Conservation (phyloP, 2,888 invertebrate species). For the Tachystola acroxantha region DNA sequence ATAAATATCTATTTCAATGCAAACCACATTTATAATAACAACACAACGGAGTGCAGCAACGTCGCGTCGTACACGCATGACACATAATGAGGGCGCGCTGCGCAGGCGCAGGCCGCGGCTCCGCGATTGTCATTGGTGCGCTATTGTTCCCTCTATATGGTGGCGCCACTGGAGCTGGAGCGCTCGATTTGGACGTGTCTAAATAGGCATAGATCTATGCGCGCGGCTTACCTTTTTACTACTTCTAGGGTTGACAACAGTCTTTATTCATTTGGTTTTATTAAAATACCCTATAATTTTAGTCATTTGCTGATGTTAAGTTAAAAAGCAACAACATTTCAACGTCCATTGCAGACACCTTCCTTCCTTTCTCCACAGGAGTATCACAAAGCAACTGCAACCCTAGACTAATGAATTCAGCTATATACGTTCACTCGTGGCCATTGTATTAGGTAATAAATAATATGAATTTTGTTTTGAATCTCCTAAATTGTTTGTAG, state of each 20-base stretch:
- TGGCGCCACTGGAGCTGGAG: conserved; percentile 57
- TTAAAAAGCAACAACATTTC: background rate
- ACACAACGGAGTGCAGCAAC: no score
- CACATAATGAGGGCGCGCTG: conserved; percentile 9
- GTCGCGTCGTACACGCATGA: conserved; percentile 5
- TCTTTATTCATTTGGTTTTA: background rate
- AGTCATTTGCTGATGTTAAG: background rate
- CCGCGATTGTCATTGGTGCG: conserved; percentile 61
- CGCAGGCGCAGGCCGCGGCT: conserved; percentile 23
- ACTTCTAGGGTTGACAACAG: conserved; percentile 6
- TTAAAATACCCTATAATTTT: background rate
- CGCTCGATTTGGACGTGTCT: conserved; percentile 57
- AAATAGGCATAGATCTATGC: conserved; percentile 74
- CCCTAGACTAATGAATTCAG: no score
- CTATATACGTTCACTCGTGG: no score
- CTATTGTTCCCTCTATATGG: conserved; percentile 76
- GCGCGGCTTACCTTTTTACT: conserved; percentile 59
- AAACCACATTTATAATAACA: no score
- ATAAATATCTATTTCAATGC: no score
- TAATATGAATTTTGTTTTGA: no score
- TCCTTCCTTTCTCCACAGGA: no score
- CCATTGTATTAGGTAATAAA: no score
- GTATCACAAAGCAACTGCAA: no score
- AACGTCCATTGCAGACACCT: no score
- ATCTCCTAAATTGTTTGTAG: no score